These are phyloP conservation scores for Tonatia bakeri DNA, from an alignment of 2,113 vertebrate genomes.

Conservation along the genomic window DNA sequence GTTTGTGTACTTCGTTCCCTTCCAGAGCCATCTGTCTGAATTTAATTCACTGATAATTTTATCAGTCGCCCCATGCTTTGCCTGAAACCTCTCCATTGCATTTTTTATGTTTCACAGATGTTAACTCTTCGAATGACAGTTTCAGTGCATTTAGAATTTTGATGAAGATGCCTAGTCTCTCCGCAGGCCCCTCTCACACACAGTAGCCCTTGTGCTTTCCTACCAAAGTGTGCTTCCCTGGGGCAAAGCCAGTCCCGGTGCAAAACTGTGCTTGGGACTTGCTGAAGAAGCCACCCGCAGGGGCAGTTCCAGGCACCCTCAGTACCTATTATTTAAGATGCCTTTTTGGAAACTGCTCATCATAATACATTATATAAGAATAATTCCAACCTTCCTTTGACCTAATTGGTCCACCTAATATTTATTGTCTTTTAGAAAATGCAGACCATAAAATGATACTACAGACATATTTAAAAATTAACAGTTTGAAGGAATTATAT, in stretches of 20 bases:
- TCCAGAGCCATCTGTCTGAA: conserved; percentile 73
- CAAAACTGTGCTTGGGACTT: background rate
- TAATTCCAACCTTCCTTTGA: background rate
- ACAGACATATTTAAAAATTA: background rate
- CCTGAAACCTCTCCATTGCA: conserved; percentile 72
- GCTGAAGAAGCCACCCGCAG: background rate
- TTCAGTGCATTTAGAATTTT: conserved; percentile 54
- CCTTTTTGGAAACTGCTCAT: background rate
- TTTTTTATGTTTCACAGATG: conserved; percentile 70
- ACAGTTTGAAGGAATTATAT: background rate
- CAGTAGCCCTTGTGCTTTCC: background rate
- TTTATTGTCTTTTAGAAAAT: conserved; percentile 14
- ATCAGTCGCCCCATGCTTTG: conserved; percentile 74
- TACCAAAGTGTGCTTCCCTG: background rate
- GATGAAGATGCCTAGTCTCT: conserved; percentile 20
- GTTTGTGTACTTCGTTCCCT: conserved; percentile 66
- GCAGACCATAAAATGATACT: background rate
- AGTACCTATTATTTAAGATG: background rate
- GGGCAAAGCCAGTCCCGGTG: background rate
- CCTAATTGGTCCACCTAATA: background rate
- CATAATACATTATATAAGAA: background rate
- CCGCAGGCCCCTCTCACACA: background rate
- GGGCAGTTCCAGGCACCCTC: background rate
- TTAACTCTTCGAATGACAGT: conserved; percentile 73
- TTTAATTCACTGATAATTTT: conserved; percentile 77